phyloP scores from a whole-genome alignment of 1,140 invertebrate genomes.

The Pentalonia nigronervosa region DNA sequence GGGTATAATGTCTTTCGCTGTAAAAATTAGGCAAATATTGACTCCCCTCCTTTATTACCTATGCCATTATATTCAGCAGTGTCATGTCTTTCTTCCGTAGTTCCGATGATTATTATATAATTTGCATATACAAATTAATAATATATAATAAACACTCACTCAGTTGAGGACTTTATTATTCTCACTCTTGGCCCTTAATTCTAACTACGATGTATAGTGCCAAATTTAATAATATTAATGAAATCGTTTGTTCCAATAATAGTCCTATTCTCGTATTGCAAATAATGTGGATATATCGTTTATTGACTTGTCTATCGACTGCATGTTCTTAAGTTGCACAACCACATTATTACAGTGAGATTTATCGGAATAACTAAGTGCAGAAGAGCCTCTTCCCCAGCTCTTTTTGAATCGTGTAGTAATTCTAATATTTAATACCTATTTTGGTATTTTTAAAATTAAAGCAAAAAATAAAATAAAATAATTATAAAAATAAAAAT shows the following conservation, averaged over 20 bases:
- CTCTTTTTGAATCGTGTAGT: not conserved
- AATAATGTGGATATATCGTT: not conserved
- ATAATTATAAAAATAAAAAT: too few species aligned
- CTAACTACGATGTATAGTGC: not conserved
- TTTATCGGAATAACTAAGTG: not conserved
- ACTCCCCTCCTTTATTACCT: not conserved
- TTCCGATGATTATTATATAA: not conserved
- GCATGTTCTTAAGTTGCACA: not conserved
- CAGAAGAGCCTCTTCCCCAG: not conserved
- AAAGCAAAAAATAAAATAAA: not conserved
- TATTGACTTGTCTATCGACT: not conserved
- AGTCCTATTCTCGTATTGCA: not conserved
- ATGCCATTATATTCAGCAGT: not conserved
- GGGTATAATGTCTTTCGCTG: not conserved
- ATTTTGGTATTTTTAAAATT: not conserved
- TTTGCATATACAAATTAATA: not conserved
- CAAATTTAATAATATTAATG: not conserved
- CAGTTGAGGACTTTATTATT: not conserved
- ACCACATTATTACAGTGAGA: not conserved
- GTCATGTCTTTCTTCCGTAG: not conserved
- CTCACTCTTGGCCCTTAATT: not conserved
- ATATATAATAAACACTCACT: not conserved
- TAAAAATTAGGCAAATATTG: not conserved
- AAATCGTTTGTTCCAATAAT: not conserved
- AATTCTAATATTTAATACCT: not conserved